Base-by-base conservation (phyloP, 35 echinoderm and acorn worm species). In the Heliocidaris tuberculata region DNA sequence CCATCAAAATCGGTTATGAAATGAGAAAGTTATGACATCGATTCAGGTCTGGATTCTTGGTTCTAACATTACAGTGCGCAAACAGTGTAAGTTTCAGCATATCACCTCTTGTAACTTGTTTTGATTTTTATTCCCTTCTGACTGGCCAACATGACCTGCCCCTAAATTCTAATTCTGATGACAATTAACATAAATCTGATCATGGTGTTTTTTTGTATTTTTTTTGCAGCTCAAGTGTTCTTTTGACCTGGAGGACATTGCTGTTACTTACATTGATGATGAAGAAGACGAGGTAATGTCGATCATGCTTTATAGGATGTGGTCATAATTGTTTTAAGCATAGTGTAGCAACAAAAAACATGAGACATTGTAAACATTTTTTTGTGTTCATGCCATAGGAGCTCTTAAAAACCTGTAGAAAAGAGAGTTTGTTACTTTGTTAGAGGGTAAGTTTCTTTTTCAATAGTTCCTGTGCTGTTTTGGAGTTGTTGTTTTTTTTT, bases 281-380 rank as follows among this genome's bases (percentile, higher is more conserved):
- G 96, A 97, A 86, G 90, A 95, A 94, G 96, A 97, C 59, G 95
- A 97, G 96, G 96, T 97, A 90, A 96, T 60, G 31, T n/a, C 6
- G 27, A 35, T 94, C 15, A 48, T 48, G 7, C 2, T 47, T n/a
- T 19, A 42, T 6, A 32, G 31, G 9, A 85, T 30, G 15, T 49
- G 21, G 19, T 85, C 30, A n/a, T n/a, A 50, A 30, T 59, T 16
- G 30, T 94, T 35, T 94, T 31, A 9, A 94, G 47, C 11, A 30
- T 27, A 30, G 27, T 94, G 32, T 30, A 52, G n/a, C 50, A 30
- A 29, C n/a, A 30, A 21, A 59, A 48, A 10, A 19, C 19, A 48
- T n/a, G 30, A 59, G 50, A 94, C 54, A 42, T 42, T n/a, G n/a
- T n/a, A n/a, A n/a, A n/a, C n/a, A n/a, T n/a, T n/a, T n/a, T n/a